A percentile compares a stretch with the other conserved stretches of the same genome.
phyloP scores from a whole-genome alignment of 64 coral and sea anemone species.

The Hydrozoanthus tunicans region DNA sequence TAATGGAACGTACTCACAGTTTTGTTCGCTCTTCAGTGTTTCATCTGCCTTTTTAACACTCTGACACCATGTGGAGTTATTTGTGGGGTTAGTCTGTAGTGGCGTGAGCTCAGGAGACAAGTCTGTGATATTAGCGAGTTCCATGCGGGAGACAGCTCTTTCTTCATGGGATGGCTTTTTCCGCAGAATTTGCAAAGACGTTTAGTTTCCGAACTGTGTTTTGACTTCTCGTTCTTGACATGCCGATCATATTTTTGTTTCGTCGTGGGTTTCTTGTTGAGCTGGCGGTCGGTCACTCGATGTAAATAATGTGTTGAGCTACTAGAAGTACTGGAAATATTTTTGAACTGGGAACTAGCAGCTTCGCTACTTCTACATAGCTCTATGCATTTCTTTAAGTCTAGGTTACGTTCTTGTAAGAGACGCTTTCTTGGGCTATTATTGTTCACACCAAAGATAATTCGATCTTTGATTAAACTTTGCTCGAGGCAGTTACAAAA shows the following conservation, averaged over 20 bases:
- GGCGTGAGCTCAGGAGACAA: too few species aligned
- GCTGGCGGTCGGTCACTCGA: neutral
- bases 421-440: neutral
- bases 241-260: conserved; percentile 21
- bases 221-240: neutral
- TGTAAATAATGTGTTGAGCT: neutral
- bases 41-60: too few species aligned
- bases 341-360: neutral
- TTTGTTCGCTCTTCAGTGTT: too few species aligned
- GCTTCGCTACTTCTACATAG: conserved; percentile 37
- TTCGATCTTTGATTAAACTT: conserved; percentile 23
- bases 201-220: neutral
- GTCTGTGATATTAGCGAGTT: neutral
- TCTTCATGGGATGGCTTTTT: conserved; percentile 9
- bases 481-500: conserved; percentile 41
- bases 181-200: conserved; percentile 43
- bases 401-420: conserved; percentile 19
- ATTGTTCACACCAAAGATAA: conserved; percentile 6
- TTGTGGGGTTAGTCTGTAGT: too few species aligned
- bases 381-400: conserved; percentile 33
- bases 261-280: neutral
- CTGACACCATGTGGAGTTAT: too few species aligned
- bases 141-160: conserved; percentile 54
- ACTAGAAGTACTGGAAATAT: neutral
- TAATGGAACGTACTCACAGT: too few species aligned